A percentile compares a stretch with the other conserved stretches of the same genome.
phyloP scores from a whole-genome alignment of 2,888 invertebrate genomes.

The Drosophila affinis region DNA sequence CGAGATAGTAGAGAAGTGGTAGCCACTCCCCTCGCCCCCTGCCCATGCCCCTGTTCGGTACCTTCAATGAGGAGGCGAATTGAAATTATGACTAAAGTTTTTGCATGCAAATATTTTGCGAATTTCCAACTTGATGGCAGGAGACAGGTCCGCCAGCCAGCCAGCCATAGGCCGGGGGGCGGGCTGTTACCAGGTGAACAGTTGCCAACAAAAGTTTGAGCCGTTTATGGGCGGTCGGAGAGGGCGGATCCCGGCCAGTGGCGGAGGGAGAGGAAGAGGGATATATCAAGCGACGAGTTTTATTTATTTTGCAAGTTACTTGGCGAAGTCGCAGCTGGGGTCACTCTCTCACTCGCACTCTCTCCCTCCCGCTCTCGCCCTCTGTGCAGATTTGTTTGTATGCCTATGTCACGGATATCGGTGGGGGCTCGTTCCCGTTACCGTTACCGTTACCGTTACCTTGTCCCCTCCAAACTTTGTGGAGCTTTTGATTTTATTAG shows the following conservation, averaged over 20 bases:
- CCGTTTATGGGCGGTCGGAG: constrained; percentile 33
- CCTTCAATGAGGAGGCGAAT: constrained; percentile 22
- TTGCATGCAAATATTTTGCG: constrained; percentile 75
- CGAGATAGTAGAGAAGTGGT: constrained; percentile 52
- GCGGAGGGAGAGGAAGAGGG: neutral
- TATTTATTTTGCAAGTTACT: constrained; percentile 70
- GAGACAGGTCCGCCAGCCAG: constrained; percentile 35
- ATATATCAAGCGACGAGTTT: constrained; percentile 58
- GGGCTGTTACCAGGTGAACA: constrained; percentile 60
- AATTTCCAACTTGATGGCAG: constrained; percentile 56
- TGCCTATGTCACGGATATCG: constrained; percentile 60
- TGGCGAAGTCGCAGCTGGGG: constrained; percentile 59
- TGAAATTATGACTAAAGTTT: constrained; percentile 74
- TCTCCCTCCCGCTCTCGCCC: constrained; percentile 7
- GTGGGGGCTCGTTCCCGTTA: constrained; percentile 19
- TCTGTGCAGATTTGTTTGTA: constrained; percentile 43
- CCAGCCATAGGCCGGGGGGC: neutral
- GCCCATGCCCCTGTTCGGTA: neutral
- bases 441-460: too few species aligned
- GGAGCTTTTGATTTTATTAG: constrained; percentile 76
- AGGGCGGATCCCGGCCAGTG: neutral
- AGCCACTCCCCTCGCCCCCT: constrained; percentile 15
- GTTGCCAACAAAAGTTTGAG: constrained; percentile 61
- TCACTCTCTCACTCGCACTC: constrained; percentile 33
- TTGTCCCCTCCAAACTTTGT: constrained; percentile 30